A percentile compares a stretch with the other conserved stretches of the same genome.
These are phyloP conservation scores for Coremacera marginata DNA, from an alignment of 2,888 invertebrate species.

Conservation along the genomic window DNA sequence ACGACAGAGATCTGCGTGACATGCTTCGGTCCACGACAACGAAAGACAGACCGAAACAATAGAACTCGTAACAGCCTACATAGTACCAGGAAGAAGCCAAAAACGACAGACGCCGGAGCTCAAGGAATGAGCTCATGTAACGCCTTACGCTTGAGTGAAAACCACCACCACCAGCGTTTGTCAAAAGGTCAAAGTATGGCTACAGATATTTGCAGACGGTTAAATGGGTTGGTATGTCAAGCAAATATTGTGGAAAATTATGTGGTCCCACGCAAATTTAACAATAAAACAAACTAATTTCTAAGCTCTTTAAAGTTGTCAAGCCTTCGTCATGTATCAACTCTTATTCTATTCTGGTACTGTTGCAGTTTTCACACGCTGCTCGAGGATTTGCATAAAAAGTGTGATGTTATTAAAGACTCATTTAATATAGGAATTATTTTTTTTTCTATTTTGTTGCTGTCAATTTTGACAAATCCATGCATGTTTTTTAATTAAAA, in stretches of 20 bases:
- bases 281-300: background rate
- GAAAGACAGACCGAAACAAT: background rate
- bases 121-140: background rate
- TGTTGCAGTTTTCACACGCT: background rate
- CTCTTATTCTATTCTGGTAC: background rate
- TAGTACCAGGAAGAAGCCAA: background rate
- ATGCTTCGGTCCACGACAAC: conserved; percentile 18
- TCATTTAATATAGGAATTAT: too few species aligned
- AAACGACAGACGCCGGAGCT: background rate
- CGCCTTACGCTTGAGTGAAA: conserved; percentile 15
- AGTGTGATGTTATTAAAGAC: background rate
- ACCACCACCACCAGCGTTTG: background rate
- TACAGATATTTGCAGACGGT: background rate
- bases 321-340: background rate
- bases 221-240: background rate
- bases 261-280: conserved; percentile 35
- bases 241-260: background rate
- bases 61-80: background rate
- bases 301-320: background rate
- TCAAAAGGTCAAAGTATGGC: conserved; percentile 7
- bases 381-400: background rate
- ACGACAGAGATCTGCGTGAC: conserved; percentile 52
- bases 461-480: background rate
- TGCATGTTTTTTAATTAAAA: background rate
- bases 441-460: too few species aligned